A percentile compares a stretch with the other conserved stretches of the same genome.
Evolutionary conservation across 2,113 vertebrate genomes (phyloP).

Genomic region (Colistium nudipinnis): DNA sequence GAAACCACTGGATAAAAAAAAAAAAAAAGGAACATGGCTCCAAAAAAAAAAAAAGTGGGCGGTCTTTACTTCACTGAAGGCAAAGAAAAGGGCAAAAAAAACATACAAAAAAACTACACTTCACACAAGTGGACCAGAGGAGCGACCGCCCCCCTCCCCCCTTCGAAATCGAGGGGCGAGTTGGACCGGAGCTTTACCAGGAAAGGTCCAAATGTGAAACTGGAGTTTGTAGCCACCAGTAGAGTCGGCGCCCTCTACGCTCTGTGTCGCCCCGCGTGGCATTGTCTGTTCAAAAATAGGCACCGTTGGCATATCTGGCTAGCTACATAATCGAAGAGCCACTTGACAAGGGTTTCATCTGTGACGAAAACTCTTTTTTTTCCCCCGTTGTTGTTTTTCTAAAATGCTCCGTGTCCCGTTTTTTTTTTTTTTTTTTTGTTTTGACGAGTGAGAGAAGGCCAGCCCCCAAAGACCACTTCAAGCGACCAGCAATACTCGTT

Average conservation of each 20-base stretch:
- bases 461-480: constrained; percentile 64
- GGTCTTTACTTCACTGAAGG: constrained; percentile 82
- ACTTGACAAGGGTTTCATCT: constrained; percentile 72
- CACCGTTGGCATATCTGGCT: constrained; percentile 84
- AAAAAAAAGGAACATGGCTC: constrained; percentile 84
- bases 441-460: constrained; percentile 62
- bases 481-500: constrained; percentile 58
- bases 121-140: constrained; percentile 65
- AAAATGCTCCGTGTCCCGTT: constrained; percentile 55
- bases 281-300: constrained; percentile 82
- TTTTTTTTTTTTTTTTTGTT: too few species aligned
- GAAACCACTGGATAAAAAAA: constrained; percentile 75
- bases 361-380: constrained; percentile 58
- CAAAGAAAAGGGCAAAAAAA: constrained; percentile 78
- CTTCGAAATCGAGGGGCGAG: constrained; percentile 51
- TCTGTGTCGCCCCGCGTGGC: constrained; percentile 72
- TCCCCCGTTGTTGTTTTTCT: constrained; percentile 47
- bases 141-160: constrained; percentile 55
- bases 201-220: constrained; percentile 30
- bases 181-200: constrained; percentile 23
- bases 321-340: constrained; percentile 81
- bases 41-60: constrained; percentile 79
- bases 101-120: constrained; percentile 74
- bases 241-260: constrained; percentile 60
- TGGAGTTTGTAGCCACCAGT: constrained; percentile 48